phyloP scores from a whole-genome alignment of 2,797 vertebrate species.

The Austrolebias charrua region DNA sequence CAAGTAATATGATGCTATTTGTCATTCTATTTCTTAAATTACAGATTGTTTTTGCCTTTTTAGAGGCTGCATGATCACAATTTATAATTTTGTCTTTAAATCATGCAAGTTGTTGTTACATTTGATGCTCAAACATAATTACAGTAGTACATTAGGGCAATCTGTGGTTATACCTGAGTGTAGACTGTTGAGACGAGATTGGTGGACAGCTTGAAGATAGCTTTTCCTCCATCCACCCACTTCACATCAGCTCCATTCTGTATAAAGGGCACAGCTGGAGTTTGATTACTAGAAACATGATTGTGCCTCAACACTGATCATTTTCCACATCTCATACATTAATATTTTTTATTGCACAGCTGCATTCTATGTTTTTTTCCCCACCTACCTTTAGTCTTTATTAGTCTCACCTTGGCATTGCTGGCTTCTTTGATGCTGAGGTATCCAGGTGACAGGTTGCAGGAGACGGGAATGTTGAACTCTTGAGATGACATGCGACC shows the following conservation, averaged over 20 bases:
- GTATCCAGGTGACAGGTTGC: constrained; percentile 87
- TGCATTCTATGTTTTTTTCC: neutral
- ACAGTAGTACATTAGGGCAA: neutral
- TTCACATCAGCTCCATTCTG: constrained; percentile 87
- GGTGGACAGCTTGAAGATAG: constrained; percentile 91
- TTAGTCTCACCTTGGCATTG: constrained; percentile 83
- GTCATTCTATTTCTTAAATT: no score
- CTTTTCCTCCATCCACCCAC: constrained; percentile 95
- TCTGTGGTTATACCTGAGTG: constrained; percentile 86
- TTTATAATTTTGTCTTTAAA: no score
- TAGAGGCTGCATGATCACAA: no score
- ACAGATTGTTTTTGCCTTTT: no score
- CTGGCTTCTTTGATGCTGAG: constrained; percentile 87
- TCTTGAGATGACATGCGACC: constrained; percentile 90
- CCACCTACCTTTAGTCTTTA: constrained; percentile 16
- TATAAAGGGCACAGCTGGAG: constrained; percentile 35
- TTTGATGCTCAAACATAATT: neutral
- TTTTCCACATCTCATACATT: neutral
- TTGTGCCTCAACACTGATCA: neutral
- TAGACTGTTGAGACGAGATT: constrained; percentile 94
- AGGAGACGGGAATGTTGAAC: constrained; percentile 87
- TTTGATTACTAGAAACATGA: neutral
- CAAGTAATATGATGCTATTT: no score
- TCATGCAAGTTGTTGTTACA: no score
- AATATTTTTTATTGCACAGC: neutral